Base-by-base conservation (phyloP, 2,113 vertebrate genomes). In the Ptilorrhoa leucosticta region DNA sequence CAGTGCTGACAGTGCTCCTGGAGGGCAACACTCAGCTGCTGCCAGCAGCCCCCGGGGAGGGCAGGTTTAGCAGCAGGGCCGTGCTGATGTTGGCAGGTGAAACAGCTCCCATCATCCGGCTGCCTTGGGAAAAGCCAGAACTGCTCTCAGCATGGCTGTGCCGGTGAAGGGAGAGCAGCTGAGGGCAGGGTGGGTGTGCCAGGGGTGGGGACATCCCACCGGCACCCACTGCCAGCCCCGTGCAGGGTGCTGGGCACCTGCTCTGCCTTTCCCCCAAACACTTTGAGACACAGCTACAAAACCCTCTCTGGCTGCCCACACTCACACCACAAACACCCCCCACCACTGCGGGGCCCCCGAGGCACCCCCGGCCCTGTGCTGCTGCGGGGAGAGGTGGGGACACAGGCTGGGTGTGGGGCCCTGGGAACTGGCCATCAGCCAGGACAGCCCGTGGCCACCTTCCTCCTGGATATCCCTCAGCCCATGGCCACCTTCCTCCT, bases 131-230 rank as follows among this genome's bases (percentile, higher is more conserved):
- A 50, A 75, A 50, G 7, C 13, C 78, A 28, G 40, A 69, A 9
- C 39, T 11, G 66, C 16, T 76, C 18, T 56, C 31, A 4, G 12
- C 3, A 1, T 6, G 0, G 31, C 64, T 4, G 1, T 4, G 5
- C 19, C 2, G 0, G 24, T 1, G 30, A 12, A 47, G 44, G 0
- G 20, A 10, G 30, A 39, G 40, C 5, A 7, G 79, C 28, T 2
- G 6, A 1, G 1, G 15, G 33, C 73, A 79, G 50, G 64, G 4
- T 0, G 26, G 39, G 65, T 3, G 57, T 69, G 65, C 60, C 76
- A 16, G 44, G 61, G 14, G 1, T 15, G 51, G 51, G 37, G 35
- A 16, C 12, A 42, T 23, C 27, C 54, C 31, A 10, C 33, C 7
- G 0, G 51, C 45, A 65, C 42, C 37, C 69, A 5, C 58, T 35